Evolutionary conservation across 2,888 invertebrate species (phyloP).

Genomic region (Phortica okadai): DNA sequence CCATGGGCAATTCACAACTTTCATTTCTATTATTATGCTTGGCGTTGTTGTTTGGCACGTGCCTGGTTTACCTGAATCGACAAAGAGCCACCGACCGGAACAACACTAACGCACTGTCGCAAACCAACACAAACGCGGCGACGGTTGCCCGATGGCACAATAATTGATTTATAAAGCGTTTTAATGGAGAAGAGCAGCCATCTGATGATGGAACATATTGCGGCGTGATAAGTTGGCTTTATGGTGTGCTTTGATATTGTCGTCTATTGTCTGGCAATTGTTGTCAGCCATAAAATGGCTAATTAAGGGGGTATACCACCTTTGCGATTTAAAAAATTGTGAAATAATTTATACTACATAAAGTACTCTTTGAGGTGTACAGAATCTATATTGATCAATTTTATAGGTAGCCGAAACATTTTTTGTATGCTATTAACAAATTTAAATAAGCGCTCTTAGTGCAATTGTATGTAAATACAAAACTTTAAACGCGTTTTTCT

Average conservation of each 20-base stretch:
- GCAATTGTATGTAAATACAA: too few species aligned
- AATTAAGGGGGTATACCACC: too few species aligned
- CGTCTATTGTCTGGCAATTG: neutral
- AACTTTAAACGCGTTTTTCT: too few species aligned
- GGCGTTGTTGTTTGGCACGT: conserved; percentile 22
- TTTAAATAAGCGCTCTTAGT: too few species aligned
- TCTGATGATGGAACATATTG: neutral
- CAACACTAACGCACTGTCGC: neutral
- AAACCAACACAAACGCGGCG: neutral
- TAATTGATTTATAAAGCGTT: conserved; percentile 28
- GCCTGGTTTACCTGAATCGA: conserved; percentile 19
- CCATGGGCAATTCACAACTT: neutral
- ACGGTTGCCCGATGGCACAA: neutral
- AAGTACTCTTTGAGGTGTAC: too few species aligned
- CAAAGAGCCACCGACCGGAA: neutral
- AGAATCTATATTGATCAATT: too few species aligned
- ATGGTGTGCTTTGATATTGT: neutral
- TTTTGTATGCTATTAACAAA: too few species aligned
- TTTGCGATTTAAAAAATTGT: too few species aligned
- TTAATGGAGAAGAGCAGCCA: neutral
- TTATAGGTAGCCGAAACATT: too few species aligned
- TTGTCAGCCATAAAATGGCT: neutral
- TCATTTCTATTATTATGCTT: neutral
- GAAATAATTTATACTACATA: too few species aligned
- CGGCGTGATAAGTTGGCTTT: neutral